Evolutionary conservation across 1,140 invertebrate species (phyloP), one percentile per base, ranked within the genome.

Genomic region (Drosophila repleta): DNA sequence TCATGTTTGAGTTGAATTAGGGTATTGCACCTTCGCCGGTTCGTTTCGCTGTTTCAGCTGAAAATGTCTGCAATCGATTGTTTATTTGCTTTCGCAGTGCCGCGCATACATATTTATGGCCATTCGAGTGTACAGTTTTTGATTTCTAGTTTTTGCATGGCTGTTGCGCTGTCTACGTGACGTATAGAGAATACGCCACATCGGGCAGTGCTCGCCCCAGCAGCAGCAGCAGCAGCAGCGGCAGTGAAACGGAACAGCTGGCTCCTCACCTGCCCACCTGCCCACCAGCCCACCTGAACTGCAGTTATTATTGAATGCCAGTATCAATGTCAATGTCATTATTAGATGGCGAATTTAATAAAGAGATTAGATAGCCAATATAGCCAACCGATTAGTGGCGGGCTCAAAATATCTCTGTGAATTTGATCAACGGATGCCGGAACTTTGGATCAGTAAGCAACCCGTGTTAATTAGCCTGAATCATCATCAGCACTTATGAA

Each of bases 171-270:
- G 74, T 74, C 81, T 85, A 85, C 82, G 82, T 85, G 81, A 87
- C 82, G 77, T 78, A 78, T 77, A 26, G 76, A 69, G 65, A 85
- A 76, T 81, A 81, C 63, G 72, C 74, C 65, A 37, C 48, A 49
- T 43, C 39, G 43, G 74, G 53, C 32, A 8, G 53, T 49, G 8
- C 32, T 29, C 56, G 39, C 52, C 63, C 15, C 20, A 39, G 46
- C 48, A 29, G 18, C 51, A 45, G 35, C 17, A 39, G 13, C 18
- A 37, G 18, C 51, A 45, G 29, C 18, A 41, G 13, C 18, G 32
- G 32, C 32, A 43, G 15, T 15, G 39, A 15, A 43, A 43, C 6
- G 15, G n/a, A 49, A 11, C 35, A 64, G 26, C 39, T 56, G 24
- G 4, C 29, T 29, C 0, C 11, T 41, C 17, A 64, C 29, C 29